A percentile compares a stretch with the other conserved stretches of the same genome.
These are phyloP conservation scores for Abrostola triplasia DNA, from an alignment of 2,888 invertebrate genomes.

Conservation along the genomic window DNA sequence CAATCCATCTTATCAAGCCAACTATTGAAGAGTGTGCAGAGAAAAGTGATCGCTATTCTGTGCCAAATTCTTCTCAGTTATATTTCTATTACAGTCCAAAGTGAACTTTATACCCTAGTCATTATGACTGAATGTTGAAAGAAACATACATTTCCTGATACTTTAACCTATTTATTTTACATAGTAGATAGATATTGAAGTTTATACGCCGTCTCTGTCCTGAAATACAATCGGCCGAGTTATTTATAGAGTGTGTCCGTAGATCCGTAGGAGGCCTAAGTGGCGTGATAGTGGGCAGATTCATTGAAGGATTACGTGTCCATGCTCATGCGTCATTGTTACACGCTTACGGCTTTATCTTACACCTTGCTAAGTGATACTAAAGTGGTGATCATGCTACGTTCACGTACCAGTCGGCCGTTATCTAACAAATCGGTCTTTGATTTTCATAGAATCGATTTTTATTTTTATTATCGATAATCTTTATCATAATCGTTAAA, in stretches of 20 bases:
- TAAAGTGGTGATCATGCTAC: background rate
- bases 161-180: constrained; percentile 6
- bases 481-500: too few relatives aligned
- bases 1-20: constrained; percentile 40
- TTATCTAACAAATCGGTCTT: background rate
- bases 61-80: constrained; percentile 36
- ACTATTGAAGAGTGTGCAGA: constrained; percentile 18
- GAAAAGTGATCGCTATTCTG: constrained; percentile 24
- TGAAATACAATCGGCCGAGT: constrained; percentile 10
- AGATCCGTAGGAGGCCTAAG: constrained; percentile 8
- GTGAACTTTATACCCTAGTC: background rate
- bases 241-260: constrained; percentile 28
- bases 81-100: constrained; percentile 7
- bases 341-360: constrained; percentile 11
- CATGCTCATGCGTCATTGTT: constrained; percentile 6
- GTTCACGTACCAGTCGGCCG: background rate
- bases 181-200: constrained; percentile 3
- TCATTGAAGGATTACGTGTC: constrained; percentile 30
- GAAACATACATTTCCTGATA: constrained; percentile 2
- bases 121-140: background rate
- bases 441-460: too few relatives aligned
- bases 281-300: constrained; percentile 49
- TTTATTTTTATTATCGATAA: too few relatives aligned
- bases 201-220: constrained; percentile 5
- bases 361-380: background rate